Conservation (phyloP, 2,797 vertebrate genomes). For the Tenualosa ilisha region DNA sequence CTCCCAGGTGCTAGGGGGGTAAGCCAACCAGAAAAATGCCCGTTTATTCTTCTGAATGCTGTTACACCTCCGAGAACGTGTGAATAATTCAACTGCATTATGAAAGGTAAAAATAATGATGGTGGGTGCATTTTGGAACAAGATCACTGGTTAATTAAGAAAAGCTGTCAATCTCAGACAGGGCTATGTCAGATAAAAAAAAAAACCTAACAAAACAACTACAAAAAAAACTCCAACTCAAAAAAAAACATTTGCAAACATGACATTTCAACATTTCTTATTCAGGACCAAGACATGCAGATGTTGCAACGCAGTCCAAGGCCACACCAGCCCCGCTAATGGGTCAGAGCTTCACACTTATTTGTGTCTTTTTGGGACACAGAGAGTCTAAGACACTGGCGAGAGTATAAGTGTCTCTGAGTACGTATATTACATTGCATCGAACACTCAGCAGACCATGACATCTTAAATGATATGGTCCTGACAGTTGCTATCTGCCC, state of each 20-base stretch:
- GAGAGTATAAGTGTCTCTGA: not conserved
- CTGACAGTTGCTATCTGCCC: not conserved
- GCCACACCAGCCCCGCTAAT: not conserved
- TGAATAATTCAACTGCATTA: not conserved
- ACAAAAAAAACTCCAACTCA: no score
- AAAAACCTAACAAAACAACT: no score
- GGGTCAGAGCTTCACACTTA: not conserved
- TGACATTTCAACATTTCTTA: not conserved
- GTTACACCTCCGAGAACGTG: not conserved
- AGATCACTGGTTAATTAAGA: not conserved
- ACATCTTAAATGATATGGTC: not conserved
- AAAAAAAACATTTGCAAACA: not conserved
- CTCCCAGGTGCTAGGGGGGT: constrained; percentile 33
- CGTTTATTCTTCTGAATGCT: not conserved
- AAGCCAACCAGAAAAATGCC: not conserved
- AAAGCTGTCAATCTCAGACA: not conserved
- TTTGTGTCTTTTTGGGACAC: not conserved
- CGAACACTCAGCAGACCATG: not conserved
- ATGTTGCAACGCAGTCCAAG: not conserved
- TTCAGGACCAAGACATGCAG: not conserved
- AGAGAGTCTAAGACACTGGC: not conserved
- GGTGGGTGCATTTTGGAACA: not conserved
- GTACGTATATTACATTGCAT: not conserved
- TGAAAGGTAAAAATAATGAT: not conserved
- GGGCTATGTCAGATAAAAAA: not conserved